Evolutionary conservation across 2,797 vertebrate genomes (phyloP), one percentile per base, ranked within the genome.

Genomic region (Rhinatrema bivittatum): DNA sequence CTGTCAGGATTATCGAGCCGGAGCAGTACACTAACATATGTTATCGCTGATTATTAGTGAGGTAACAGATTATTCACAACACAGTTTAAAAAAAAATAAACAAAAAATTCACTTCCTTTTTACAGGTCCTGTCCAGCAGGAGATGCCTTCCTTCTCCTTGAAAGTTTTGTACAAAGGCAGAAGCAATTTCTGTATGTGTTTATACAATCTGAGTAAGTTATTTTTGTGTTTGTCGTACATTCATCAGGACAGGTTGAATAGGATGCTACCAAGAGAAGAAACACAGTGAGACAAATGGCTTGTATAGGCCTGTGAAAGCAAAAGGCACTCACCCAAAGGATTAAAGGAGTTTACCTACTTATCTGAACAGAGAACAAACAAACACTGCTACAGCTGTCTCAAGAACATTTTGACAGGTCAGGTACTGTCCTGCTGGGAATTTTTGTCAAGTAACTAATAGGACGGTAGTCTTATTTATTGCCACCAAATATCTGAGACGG

Each of bases 61-160:
- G 70, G 72, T 74, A 80, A 77, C 36, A 31, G 42, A 56, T 67
- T 59, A 69, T 48, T 38, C 53, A 72, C 72, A 51, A 65, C 58
- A 72, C 39, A 45, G 56, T 53, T 71, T n/a, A n/a, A n/a, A n/a
- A n/a, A n/a, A n/a, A n/a, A n/a, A n/a, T n/a, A n/a, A n/a, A n/a
- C n/a, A n/a, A 56, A 63, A 74, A 65, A 55, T 39, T 50, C 53
- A 61, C 37, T 65, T 63, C 54, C 65, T 72, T 65, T 66, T 10
- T 30, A 60, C 59, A 65, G 31, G 47, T 72, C 79, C 81, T 59
- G 68, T 66, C 81, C 81, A 68, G 79, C 76, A 77, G 67, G 66
- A 75, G 47, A 37, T n/a, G 58, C 39, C 53, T 53, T 66, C 66
- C 60, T 55, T 65, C 39, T 66, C 66, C 60, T 55, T 65, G 39